Base-by-base conservation (phyloP, 2,888 invertebrate genomes). In the Drosophila neotestacea region DNA sequence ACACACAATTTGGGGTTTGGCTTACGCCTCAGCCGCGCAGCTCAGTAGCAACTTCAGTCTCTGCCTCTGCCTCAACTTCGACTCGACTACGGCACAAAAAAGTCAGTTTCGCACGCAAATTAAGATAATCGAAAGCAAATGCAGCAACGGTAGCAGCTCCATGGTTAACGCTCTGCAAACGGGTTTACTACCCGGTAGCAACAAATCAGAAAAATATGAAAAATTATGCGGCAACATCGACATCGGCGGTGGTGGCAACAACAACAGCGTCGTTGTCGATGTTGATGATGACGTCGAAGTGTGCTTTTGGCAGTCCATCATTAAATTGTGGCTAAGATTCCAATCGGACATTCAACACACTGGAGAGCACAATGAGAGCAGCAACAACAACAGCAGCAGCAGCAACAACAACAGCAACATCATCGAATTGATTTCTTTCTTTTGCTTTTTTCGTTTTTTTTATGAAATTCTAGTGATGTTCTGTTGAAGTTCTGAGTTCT, bases 31-130 rank as follows among this genome's bases (percentile, higher is more conserved):
- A 60, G 78, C 36, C 36, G 50, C 50, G 36, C 50, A 36, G 36
- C 36, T 50, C 48, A 11, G 48, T 10, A 48, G 48, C 34, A 13
- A n/a, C 42, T 48, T 13, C 63, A n/a, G 63, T 22, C 32, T 32
- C 36, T 16, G 65, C 30, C 30, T 39, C 39, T 38, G 66, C n/a
- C 47, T 30, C 27, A 39, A 44, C 51, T 22, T 54, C 47, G 4
- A 4, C 32, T 42, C 52, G 48, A 54, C 61, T 70, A 55, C 56
- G 63, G 73, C 68, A 76, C 65, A 85, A 86, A 86, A 86, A 86
- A 83, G 76, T 90, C 90, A 89, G 88, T 91, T 91, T 91, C 91
- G 91, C 91, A 91, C 91, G 91, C 91, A 91, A 91, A 91, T 91
- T 91, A 91, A 91, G 91, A 90, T 91, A 91, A 91, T 91, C 91